Evolutionary conservation across 2,888 invertebrate species (phyloP).

Genomic region (Campaea margaritaria): DNA sequence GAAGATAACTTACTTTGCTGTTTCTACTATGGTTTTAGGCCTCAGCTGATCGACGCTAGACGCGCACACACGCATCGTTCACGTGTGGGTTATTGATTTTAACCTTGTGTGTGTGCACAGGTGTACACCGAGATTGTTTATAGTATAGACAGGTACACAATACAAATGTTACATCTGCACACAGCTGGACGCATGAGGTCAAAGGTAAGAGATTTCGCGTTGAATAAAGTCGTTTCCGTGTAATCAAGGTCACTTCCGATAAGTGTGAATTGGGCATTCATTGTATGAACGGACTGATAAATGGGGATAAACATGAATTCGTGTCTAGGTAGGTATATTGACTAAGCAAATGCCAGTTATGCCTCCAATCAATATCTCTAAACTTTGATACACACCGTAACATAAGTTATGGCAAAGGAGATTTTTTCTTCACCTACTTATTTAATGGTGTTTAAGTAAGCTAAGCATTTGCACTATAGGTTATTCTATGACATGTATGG

Average conservation of each 20-base stretch:
- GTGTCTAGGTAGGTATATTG: neutral
- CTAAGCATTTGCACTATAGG: too few species aligned
- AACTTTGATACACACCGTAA: too few species aligned
- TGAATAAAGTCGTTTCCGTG: constrained; percentile 17
- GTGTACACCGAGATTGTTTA: constrained; percentile 22
- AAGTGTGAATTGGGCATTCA: neutral
- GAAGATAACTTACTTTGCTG: too few species aligned
- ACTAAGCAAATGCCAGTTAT: neutral
- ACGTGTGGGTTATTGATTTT: constrained; percentile 17
- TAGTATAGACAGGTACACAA: neutral
- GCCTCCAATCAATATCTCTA: too few species aligned
- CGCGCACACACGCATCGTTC: constrained; percentile 10
- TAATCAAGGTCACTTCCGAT: constrained; percentile 27
- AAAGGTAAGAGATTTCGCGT: constrained; percentile 14
- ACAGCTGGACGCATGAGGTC: constrained; percentile 19
- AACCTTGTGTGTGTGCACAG: constrained; percentile 23
- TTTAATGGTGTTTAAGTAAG: too few species aligned
- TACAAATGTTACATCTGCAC: neutral
- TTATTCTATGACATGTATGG: too few species aligned
- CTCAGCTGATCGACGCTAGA: constrained; percentile 18
- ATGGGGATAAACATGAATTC: neutral
- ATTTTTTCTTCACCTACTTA: too few species aligned
- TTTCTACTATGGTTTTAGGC: too few species aligned
- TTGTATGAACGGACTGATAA: neutral
- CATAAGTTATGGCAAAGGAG: too few species aligned